Evolutionary conservation across 2,113 vertebrate genomes (phyloP).

Genomic region (Isichthys henryi): DNA sequence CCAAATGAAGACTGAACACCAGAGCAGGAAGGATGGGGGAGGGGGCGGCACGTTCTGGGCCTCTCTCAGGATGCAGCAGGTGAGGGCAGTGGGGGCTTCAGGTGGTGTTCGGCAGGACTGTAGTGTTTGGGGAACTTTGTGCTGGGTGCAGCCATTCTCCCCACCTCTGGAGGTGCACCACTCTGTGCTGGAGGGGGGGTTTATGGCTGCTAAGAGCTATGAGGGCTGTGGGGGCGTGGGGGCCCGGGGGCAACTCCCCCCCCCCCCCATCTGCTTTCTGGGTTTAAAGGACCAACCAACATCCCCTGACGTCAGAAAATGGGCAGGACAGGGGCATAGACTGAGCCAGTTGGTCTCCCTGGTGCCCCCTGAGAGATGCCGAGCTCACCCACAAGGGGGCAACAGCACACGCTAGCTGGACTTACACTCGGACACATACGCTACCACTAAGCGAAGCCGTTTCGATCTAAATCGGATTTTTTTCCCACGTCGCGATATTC

Average conservation of each 20-base stretch:
- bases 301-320: background rate
- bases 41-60: conserved; percentile 31
- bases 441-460: conserved; percentile 24
- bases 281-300: background rate
- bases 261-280: background rate
- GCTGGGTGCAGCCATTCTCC: background rate
- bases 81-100: background rate
- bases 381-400: conserved; percentile 19
- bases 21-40: conserved; percentile 46
- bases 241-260: background rate
- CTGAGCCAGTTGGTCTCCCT: background rate
- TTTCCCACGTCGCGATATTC: conserved; percentile 15
- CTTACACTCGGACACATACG: conserved; percentile 20
- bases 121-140: background rate
- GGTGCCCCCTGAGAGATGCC: conserved; percentile 38
- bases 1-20: conserved; percentile 76
- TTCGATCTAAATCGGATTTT: conserved; percentile 6
- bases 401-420: conserved; percentile 19
- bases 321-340: background rate
- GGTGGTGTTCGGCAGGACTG: background rate
- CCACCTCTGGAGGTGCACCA: background rate
- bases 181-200: background rate
- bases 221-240: background rate
- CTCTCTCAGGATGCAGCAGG: conserved; percentile 36
- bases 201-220: background rate